Evolutionary conservation across 2,797 vertebrate species (phyloP), one percentile per base, ranked within the genome.

Genomic region (Tokudaia muenninki): DNA sequence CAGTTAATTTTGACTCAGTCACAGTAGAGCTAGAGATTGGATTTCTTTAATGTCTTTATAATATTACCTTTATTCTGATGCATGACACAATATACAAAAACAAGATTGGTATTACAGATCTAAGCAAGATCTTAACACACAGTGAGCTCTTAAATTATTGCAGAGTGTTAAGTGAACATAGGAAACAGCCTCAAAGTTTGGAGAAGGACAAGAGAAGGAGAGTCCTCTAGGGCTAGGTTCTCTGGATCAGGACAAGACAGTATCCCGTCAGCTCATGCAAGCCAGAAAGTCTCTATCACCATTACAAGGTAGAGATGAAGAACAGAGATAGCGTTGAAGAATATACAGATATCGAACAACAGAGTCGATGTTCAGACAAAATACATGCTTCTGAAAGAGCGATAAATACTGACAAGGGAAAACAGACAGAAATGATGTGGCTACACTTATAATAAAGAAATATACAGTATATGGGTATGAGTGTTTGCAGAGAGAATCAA

Each of bases 261-360:
- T 47, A 0, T 80, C 19, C 16, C 55, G 29, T 79, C 10, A 87
- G 29, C 2, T 17, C 63, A 83, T 2, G 6, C 10, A 90, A 55
- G 29, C 2, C 37, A 26, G 4, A 84, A 55, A 96, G 19, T 47
- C 31, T 84, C 37, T 41, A 61, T 67, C 2, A 59, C 12, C 44
- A 14, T 78, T 52, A 95, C 47, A 82, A 89, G 55, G 10, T 12
- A 90, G 11, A 94, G 19, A 34, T 65, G 59, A 84, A 84, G 5
- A 41, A 8, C 44, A 26, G 67, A 19, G 29, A 16, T 10, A 72
- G 11, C 13, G 4, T 3, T 59, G 1, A n/a, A 75, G 70, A 34
- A 59, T 16, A 79, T 7, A 3, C 1, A 86, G 55, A 83, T 44
- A 91, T 13, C 3, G 29, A 55, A 29, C 52, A 77, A 2, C 3